Base-by-base conservation (phyloP, 1,140 invertebrate genomes). In the Anadara kagoshimensis region DNA sequence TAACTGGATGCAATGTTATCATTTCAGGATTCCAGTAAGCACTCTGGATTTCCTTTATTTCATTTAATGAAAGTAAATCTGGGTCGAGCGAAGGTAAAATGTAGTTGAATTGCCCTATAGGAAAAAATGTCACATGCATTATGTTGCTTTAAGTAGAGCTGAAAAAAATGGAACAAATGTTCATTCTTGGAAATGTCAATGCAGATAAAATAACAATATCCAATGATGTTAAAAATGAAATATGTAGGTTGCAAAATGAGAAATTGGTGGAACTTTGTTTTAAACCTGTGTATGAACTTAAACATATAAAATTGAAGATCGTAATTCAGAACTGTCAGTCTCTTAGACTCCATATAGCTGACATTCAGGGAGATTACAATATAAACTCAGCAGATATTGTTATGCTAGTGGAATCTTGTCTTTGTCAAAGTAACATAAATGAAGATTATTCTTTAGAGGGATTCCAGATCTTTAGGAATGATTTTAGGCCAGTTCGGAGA, bases 61-160 rank as follows among this genome's bases (percentile, higher is more conserved):
- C n/a, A n/a, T n/a, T n/a, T n/a, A n/a, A n/a, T n/a, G n/a, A n/a
- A n/a, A n/a, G n/a, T n/a, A n/a, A n/a, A n/a, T n/a, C n/a, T n/a
- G n/a, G n/a, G n/a, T n/a, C n/a, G n/a, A n/a, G n/a, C n/a, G n/a
- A n/a, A n/a, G n/a, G n/a, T n/a, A 59, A 43, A 41, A 41, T 41
- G 57, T 59, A 5, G 43, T 59, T 16, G 16, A 59, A 43, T 43
- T 59, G n/a, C 57, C 57, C 18, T 14, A 29, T 18, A 59, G 57
- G 20, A 59, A 41, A 59, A 41, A 59, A 43, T 41, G 57, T 43
- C 57, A 59, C 43, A 59, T 59, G 57, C 57, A 59, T 18, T 59
- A 59, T 59, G 57, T 59, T 41, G 57, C 57, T 16, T 59, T 59
- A 5, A 59, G 57, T 41, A 41, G 57, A 41, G 57, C 57, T 5